Conservation (phyloP, 2,113 vertebrate genomes). For the Cardinalis cardinalis region DNA sequence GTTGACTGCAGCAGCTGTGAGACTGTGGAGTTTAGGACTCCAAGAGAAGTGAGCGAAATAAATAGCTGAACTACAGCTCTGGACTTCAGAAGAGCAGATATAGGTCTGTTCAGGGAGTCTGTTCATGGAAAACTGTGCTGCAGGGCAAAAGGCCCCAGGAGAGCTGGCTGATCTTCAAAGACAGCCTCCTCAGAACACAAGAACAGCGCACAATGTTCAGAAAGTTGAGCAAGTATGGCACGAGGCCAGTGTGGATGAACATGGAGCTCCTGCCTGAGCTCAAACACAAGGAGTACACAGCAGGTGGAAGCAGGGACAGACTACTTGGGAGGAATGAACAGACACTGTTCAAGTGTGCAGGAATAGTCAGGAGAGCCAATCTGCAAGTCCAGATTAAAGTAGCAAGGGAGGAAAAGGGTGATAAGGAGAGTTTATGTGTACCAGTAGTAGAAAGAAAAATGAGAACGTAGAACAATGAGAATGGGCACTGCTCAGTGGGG, state of each 20-base stretch:
- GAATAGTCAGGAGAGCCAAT: not conserved
- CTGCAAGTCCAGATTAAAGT: not conserved
- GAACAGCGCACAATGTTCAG: slow-evolving; percentile 22
- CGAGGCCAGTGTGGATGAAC: slow-evolving; percentile 27
- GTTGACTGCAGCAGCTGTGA: not conserved
- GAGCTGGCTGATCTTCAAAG: slow-evolving; percentile 53
- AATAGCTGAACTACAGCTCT: not conserved
- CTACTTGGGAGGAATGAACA: slow-evolving; percentile 1
- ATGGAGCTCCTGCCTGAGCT: slow-evolving; percentile 30
- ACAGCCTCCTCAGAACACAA: slow-evolving; percentile 25
- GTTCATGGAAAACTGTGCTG: slow-evolving; percentile 25
- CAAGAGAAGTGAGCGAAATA: not conserved
- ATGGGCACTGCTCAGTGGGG: not conserved
- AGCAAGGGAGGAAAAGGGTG: not conserved
- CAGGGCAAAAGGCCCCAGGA: slow-evolving; percentile 47
- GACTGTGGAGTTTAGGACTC: not conserved
- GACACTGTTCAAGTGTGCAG: not conserved
- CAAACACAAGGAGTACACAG: not conserved
- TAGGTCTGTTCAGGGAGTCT: slow-evolving; percentile 15
- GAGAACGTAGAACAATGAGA: not conserved
- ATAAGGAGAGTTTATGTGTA: not conserved
- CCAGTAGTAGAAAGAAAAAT: not conserved
- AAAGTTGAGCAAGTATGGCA: slow-evolving; percentile 35
- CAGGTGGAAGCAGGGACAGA: slow-evolving; percentile 32
- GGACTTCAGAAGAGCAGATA: slow-evolving; percentile 10